A percentile compares a stretch with the other conserved stretches of the same genome.
phyloP scores from a whole-genome alignment of 1,140 invertebrate species.

The Drosophila paulistorum region DNA sequence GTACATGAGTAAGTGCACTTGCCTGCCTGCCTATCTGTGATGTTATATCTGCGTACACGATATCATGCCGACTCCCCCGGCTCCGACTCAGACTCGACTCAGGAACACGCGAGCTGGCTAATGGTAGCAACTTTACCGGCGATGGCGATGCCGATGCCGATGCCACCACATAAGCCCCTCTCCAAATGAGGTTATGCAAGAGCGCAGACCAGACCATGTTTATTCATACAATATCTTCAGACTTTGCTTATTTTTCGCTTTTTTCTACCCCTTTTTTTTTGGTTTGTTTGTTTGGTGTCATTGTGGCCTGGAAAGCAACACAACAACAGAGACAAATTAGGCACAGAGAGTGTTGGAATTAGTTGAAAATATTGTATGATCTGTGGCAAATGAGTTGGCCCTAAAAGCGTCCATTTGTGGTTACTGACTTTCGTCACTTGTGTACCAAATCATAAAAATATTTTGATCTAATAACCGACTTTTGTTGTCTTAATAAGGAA shows the following conservation, averaged over 20 bases:
- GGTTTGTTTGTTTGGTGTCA: conserved; percentile 4
- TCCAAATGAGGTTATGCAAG: conserved; percentile 69
- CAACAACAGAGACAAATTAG: conserved; percentile 54
- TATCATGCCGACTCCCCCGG: conserved; percentile 53
- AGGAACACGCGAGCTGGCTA: conserved; percentile 61
- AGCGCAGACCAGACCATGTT: conserved; percentile 43
- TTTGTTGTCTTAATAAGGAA: conserved; percentile 15
- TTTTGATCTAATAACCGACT: conserved; percentile 13
- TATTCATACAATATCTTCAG: conserved; percentile 60
- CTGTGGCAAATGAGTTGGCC: conserved; percentile 53
- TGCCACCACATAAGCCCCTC: conserved; percentile 47
- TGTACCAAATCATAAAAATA: conserved; percentile 9
- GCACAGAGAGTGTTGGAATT: conserved; percentile 47
- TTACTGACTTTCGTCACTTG: conserved; percentile 49
- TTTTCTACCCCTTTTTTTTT: conserved; percentile 25
- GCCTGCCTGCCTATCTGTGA: conserved; percentile 46
- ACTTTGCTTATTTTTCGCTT: conserved; percentile 38
- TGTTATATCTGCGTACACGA: conserved; percentile 64
- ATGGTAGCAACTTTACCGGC: conserved; percentile 6
- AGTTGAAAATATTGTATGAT: conserved; percentile 44
- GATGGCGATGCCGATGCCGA: background rate
- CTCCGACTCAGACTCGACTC: conserved; percentile 25
- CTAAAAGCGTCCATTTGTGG: conserved; percentile 57
- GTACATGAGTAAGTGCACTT: conserved; percentile 53
- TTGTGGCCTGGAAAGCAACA: conserved; percentile 22